Conservation (phyloP, 2,113 vertebrate species). For the Tachycineta bicolor region DNA sequence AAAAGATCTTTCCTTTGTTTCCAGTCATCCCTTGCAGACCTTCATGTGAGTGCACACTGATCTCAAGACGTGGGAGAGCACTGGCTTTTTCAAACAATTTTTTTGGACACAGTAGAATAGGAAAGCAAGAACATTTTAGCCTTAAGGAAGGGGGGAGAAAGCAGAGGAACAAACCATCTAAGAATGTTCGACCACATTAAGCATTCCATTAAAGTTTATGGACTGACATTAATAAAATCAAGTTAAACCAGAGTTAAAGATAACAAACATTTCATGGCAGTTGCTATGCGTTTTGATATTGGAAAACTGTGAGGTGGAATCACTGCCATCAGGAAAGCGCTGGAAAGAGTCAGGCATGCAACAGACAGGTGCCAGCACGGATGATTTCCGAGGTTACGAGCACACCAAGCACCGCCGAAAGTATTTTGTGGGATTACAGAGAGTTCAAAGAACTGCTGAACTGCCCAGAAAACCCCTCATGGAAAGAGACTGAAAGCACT, state of each 20-base stretch:
- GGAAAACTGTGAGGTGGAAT: neutral
- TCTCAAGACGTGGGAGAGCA: neutral
- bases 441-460: neutral
- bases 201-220: neutral
- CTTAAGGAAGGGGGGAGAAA: neutral
- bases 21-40: neutral
- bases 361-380: neutral
- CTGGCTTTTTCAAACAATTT: neutral
- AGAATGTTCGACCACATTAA: neutral
- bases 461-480: neutral
- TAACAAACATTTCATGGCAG: neutral
- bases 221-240: constrained; percentile 21
- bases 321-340: neutral
- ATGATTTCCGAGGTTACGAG: neutral
- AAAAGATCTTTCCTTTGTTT: neutral
- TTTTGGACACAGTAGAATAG: neutral
- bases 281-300: neutral
- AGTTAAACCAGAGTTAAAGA: neutral
- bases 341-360: neutral
- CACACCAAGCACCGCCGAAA: neutral
- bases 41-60: neutral
- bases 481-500: neutral
- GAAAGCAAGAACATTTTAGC: neutral
- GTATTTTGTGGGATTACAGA: neutral
- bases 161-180: neutral